Evolutionary conservation across 2,113 vertebrate species (phyloP), one percentile per base, ranked within the genome.

Genomic region (Beaufortia kweichowensis): DNA sequence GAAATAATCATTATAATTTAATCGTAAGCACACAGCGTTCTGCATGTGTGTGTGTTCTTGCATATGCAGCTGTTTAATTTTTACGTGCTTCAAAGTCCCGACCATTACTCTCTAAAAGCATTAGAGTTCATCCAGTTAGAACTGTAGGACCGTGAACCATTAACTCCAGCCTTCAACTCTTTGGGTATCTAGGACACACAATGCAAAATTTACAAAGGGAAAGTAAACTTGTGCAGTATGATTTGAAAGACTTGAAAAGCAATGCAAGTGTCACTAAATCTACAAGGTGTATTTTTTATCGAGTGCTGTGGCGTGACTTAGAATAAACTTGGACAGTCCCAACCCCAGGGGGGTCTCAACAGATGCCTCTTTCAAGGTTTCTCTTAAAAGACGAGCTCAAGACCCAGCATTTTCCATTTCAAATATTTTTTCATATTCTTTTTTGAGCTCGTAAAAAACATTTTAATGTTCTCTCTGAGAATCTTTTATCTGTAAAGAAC

Each of bases 391-490:
- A 81, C 73, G 33, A 72, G 17, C 85, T 55, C 65, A 75, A 83
- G 80, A 86, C 65, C 63, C 55, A 72, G 33, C 56, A 71, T 81
- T 89, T 89, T 85, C 77, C 80, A 86, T 83, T 86, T 86, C 77
- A 82, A 82, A 81, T 81, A 19, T 78, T 61, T 61, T 73, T 69
- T 29, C 24, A 2, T 46, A 39, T 66, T 35, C 61, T 57, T 50
- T 53, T 59, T 57, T 10, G 11, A 61, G 46, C 77, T 23, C 23
- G 21, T 60, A 33, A 55, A 8, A 3, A 6, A 31, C 50, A 48
- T 59, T 10, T 65, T 41, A 56, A 21, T 63, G 43, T 69, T 53
- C 28, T 46, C 35, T 41, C 75, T 3, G 31, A 43, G 17, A 63
- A 2, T 2, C 46, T 6, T 23, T 35, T 59, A n/a, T 24, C 26